Percentiles rank a stretch among this genome's conserved stretches.
Conservation (phyloP, 2,888 invertebrate species). For the Eupithecia tripunctaria region DNA sequence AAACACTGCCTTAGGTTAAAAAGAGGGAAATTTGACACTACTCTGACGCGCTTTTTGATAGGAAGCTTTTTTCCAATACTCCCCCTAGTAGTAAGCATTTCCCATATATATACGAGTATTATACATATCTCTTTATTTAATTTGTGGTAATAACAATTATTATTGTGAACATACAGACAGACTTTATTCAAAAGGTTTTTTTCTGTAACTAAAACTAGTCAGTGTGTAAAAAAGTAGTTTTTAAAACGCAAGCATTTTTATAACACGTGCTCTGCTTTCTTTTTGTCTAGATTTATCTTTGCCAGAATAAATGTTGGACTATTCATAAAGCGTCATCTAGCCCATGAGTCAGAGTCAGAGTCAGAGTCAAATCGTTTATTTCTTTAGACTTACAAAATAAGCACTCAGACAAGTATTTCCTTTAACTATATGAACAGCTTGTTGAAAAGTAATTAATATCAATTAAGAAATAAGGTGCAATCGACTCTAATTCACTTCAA, state of each 20-base stretch:
- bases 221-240: no score
- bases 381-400: no score
- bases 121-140: neutral
- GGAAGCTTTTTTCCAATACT: neutral
- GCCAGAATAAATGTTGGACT: no score
- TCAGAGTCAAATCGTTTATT: no score
- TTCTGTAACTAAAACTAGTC: neutral
- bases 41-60: neutral
- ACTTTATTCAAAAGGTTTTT: neutral
- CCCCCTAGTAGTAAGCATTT: neutral
- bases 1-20: conserved; percentile 49
- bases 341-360: no score
- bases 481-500: no score
- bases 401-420: no score
- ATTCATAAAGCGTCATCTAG: no score
- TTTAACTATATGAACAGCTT: no score
- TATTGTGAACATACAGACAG: no score
- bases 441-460: no score
- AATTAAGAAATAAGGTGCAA: no score
- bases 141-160: neutral
- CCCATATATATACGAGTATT: neutral
- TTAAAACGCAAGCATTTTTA: neutral
- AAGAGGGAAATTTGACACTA: neutral
- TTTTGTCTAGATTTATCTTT: neutral
- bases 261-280: neutral